Conservation (phyloP, 2,797 vertebrate species). For the Apodemus agrarius region DNA sequence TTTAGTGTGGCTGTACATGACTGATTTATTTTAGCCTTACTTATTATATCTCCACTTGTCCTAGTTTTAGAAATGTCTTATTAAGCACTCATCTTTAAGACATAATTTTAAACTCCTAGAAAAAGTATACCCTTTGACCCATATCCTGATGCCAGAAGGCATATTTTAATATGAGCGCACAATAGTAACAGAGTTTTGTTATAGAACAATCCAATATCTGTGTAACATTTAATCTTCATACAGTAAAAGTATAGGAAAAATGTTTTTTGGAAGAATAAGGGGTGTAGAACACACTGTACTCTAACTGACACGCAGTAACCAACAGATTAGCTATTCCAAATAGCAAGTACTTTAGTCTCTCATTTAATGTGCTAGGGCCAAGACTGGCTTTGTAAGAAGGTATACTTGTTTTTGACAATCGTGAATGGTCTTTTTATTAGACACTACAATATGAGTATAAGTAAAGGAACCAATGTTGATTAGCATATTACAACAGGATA, state of each 20-base stretch:
- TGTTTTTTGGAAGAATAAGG: conserved; percentile 7
- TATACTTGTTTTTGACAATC: not conserved
- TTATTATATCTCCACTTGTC: not conserved
- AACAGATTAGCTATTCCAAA: not conserved
- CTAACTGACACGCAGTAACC: not conserved
- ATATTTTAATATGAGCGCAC: not conserved
- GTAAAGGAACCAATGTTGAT: not conserved
- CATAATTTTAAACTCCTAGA: not conserved
- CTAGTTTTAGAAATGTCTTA: not conserved
- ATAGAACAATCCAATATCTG: not conserved
- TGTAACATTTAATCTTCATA: conserved; percentile 10
- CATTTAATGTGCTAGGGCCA: not conserved
- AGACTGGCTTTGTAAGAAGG: not conserved
- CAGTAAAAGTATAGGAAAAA: not conserved
- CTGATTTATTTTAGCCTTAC: not conserved
- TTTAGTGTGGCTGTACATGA: not conserved
- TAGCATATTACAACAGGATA: not conserved
- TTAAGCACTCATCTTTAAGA: not conserved
- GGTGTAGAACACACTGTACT: not conserved
- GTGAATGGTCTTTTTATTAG: not conserved
- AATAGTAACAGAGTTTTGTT: conserved; percentile 21
- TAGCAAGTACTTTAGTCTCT: not conserved
- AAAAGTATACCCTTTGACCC: not conserved
- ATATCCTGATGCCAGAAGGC: not conserved
- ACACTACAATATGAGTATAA: not conserved